Evolutionary conservation across 2,797 vertebrate genomes (phyloP).

Genomic region (Pyrrhura leucotis): DNA sequence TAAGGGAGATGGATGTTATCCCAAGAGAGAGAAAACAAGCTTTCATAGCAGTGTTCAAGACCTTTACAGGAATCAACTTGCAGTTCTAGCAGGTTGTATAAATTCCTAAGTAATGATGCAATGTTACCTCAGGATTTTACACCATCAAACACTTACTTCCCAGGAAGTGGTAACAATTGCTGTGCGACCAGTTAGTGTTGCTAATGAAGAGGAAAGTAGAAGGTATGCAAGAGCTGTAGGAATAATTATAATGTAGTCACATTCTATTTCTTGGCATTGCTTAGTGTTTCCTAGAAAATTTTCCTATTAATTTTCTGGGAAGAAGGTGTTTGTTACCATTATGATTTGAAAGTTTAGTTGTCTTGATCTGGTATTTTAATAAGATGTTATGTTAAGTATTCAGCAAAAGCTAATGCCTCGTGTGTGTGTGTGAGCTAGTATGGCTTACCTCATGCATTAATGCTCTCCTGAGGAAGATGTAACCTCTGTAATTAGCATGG

Average conservation of each 20-base stretch:
- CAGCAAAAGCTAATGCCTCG: not conserved
- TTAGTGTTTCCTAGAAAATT: not conserved
- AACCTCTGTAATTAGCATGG: not conserved
- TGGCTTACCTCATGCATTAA: not conserved
- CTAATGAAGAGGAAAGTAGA: not conserved
- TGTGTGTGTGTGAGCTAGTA: not conserved
- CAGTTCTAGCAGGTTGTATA: not conserved
- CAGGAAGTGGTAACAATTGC: not conserved
- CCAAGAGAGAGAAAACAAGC: not conserved
- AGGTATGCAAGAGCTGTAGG: not conserved
- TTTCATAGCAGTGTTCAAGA: not conserved
- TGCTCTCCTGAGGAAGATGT: not conserved
- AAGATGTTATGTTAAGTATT: not conserved
- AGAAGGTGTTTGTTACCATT: not conserved
- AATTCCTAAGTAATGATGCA: not conserved
- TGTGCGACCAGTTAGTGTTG: not conserved
- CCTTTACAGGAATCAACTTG: not conserved
- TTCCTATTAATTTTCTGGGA: not conserved
- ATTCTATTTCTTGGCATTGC: not conserved
- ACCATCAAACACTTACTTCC: not conserved
- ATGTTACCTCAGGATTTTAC: not conserved
- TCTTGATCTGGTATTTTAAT: not conserved
- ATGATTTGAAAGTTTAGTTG: not conserved
- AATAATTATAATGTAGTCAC: not conserved
- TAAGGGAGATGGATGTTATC: not conserved